phyloP scores from a whole-genome alignment of 2,888 invertebrate species.

The Lasioglossum lativentre region DNA sequence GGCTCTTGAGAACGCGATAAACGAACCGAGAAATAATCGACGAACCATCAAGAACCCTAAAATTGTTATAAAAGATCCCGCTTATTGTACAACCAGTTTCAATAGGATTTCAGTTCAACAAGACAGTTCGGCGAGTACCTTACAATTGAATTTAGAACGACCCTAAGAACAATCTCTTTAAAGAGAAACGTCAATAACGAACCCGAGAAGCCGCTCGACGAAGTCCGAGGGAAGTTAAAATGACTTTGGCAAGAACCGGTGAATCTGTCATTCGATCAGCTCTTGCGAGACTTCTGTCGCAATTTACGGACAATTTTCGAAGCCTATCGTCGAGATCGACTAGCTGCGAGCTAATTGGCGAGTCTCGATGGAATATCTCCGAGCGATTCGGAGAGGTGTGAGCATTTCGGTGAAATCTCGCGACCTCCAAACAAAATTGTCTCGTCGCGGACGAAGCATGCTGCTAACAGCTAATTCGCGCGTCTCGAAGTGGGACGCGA shows the following conservation, averaged over 20 bases:
- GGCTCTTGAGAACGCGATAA: neutral
- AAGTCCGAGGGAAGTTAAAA: neutral
- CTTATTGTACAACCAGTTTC: neutral
- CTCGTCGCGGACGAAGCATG: neutral
- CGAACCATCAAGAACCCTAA: neutral
- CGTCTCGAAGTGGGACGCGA: neutral
- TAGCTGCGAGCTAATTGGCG: neutral
- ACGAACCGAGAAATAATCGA: neutral
- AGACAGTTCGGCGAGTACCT: neutral
- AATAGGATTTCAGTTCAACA: neutral
- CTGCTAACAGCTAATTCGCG: neutral
- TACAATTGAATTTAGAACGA: neutral
- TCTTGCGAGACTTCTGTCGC: neutral
- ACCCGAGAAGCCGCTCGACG: neutral
- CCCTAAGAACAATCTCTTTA: neutral
- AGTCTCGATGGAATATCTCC: neutral
- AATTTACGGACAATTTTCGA: neutral
- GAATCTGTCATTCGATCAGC: neutral
- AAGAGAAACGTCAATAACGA: neutral
- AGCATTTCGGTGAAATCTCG: neutral
- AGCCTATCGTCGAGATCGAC: neutral
- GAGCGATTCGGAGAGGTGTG: neutral
- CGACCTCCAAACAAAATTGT: neutral
- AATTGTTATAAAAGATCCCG: neutral
- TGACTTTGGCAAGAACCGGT: neutral